These are phyloP conservation scores for Sebastes ruberrimus DNA, from an alignment of 2,797 vertebrate genomes.

Conservation along the genomic window DNA sequence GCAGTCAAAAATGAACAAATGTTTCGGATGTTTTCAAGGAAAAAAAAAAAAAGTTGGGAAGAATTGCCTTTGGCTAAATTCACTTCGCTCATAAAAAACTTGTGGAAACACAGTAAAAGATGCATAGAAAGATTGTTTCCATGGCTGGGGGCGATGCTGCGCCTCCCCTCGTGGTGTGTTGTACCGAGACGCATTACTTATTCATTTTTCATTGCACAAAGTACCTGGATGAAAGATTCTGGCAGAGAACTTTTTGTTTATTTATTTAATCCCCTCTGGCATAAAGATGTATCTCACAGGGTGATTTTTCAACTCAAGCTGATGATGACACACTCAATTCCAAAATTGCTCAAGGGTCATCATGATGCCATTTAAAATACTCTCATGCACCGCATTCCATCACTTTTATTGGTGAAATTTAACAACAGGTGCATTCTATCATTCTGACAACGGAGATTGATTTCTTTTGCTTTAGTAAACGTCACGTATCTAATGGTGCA, in stretches of 20 bases:
- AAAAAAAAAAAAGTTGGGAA: background rate
- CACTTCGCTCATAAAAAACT: slow-evolving; percentile 11
- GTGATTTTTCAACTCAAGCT: background rate
- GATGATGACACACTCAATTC: background rate
- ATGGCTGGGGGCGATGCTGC: slow-evolving; percentile 30
- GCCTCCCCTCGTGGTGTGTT: slow-evolving; percentile 4
- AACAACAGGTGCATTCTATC: background rate
- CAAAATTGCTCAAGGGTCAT: slow-evolving; percentile 1
- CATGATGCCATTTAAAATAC: background rate
- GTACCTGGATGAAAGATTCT: slow-evolving; percentile 12
- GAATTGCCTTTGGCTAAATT: slow-evolving; percentile 42
- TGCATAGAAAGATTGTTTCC: slow-evolving; percentile 14
- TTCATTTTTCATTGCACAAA: slow-evolving; percentile 28
- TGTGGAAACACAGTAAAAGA: slow-evolving; percentile 30
- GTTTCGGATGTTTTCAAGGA: slow-evolving; percentile 20
- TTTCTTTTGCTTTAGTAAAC: background rate
- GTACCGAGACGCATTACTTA: slow-evolving; percentile 24
- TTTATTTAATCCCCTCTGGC: slow-evolving; percentile 21
- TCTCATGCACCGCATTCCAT: background rate
- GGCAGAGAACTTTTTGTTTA: slow-evolving; percentile 14
- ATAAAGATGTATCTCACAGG: background rate
- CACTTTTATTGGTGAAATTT: background rate
- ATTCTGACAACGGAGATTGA: background rate
- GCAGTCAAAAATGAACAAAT: slow-evolving; percentile 9
- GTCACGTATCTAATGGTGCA: background rate